phyloP scores from a whole-genome alignment of 1,140 invertebrate species.

The Zaprionus capensis region DNA sequence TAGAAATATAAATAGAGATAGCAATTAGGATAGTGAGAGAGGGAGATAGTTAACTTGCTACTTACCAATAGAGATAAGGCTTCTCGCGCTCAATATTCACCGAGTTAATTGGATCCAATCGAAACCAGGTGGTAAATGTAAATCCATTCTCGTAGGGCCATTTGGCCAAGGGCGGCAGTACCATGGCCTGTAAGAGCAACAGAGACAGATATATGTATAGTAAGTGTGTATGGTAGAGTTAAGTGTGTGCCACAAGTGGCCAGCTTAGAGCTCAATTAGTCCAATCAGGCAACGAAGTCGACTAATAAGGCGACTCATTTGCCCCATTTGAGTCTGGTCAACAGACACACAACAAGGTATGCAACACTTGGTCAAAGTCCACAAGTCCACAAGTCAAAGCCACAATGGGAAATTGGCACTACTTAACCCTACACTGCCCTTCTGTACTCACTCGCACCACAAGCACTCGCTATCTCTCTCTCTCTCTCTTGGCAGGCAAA shows the following conservation, averaged over 20 bases:
- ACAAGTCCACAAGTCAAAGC: conserved; percentile 3
- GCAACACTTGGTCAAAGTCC: not conserved
- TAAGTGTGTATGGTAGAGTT: not conserved
- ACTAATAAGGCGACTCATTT: conserved; percentile 47
- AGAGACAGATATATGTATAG: not conserved
- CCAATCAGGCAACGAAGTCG: not conserved
- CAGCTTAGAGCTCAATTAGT: conserved; percentile 11
- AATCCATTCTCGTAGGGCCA: conserved; percentile 99
- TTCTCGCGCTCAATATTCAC: conserved; percentile 99
- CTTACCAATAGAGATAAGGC: conserved; percentile 98
- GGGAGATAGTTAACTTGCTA: conserved; percentile 1
- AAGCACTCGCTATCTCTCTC: too few species aligned
- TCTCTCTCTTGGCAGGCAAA: not conserved
- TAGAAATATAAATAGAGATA: not conserved
- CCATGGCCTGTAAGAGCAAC: conserved; percentile 90
- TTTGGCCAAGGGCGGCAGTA: conserved; percentile 96
- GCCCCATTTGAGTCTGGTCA: conserved; percentile 19
- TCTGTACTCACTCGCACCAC: not conserved
- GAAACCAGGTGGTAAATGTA: conserved; percentile 99
- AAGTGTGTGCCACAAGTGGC: conserved; percentile 18
- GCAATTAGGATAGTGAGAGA: conserved; percentile 16
- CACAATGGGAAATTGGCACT: not conserved
- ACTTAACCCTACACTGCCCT: not conserved
- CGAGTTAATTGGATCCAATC: conserved; percentile 98
- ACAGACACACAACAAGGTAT: not conserved